These are phyloP conservation scores for Volucella zonaria DNA, from an alignment of 2,888 invertebrate genomes.

Conservation along the genomic window DNA sequence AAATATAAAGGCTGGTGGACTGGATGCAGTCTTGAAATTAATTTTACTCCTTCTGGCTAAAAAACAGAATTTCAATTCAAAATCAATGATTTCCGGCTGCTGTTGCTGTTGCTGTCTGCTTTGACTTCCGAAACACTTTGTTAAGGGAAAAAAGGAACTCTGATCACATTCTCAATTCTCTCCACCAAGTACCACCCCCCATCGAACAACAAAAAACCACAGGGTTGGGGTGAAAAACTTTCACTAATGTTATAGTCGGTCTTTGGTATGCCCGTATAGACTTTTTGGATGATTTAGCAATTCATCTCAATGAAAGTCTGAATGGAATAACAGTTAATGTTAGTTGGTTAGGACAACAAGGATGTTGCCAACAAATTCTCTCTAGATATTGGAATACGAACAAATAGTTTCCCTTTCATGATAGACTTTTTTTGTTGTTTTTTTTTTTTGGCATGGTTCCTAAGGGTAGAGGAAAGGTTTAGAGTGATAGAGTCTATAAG, in stretches of 20 bases:
- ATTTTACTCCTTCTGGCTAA: slow-evolving; percentile 60
- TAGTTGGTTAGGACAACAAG: slow-evolving; percentile 25
- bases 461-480: background rate
- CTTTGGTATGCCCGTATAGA: slow-evolving; percentile 16
- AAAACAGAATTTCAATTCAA: slow-evolving; percentile 70
- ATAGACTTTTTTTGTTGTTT: slow-evolving; percentile 49
- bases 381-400: slow-evolving; percentile 38
- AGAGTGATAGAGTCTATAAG: slow-evolving; percentile 30
- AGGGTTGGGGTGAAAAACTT: slow-evolving; percentile 43
- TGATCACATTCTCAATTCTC: slow-evolving; percentile 16
- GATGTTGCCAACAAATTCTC: slow-evolving; percentile 30
- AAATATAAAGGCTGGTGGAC: slow-evolving; percentile 12
- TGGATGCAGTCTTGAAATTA: slow-evolving; percentile 68
- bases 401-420: slow-evolving; percentile 70
- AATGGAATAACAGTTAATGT: slow-evolving; percentile 57
- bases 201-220: slow-evolving; percentile 11
- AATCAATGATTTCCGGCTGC: slow-evolving; percentile 71
- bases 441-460: slow-evolving; percentile 51
- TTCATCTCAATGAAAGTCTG: slow-evolving; percentile 72
- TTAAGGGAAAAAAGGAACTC: slow-evolving; percentile 30
- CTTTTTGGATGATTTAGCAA: slow-evolving; percentile 70
- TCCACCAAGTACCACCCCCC: no score
- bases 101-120: slow-evolving; percentile 63
- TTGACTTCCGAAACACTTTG: slow-evolving; percentile 68
- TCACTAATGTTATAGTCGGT: slow-evolving; percentile 44